A percentile compares a stretch with the other conserved stretches of the same genome.
Conservation (phyloP, 2,113 vertebrate genomes). For the Sorex fumeus region DNA sequence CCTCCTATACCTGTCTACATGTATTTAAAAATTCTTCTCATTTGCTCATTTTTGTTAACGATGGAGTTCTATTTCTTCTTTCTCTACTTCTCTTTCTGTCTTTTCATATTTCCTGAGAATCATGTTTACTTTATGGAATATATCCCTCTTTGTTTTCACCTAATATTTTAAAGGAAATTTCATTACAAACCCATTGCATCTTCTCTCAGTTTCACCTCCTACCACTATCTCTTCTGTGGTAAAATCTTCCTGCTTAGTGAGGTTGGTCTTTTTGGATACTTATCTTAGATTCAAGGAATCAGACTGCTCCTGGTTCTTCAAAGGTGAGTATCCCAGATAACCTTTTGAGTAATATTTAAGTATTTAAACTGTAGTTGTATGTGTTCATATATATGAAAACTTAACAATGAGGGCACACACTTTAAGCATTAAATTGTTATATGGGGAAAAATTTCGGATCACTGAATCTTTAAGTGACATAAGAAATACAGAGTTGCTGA, state of each 20-base stretch:
- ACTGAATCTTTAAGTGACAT: background rate
- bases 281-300: background rate
- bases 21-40: background rate
- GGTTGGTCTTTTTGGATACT: background rate
- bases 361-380: background rate
- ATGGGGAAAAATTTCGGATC: background rate
- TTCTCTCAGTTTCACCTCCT: background rate
- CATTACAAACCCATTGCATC: background rate
- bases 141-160: background rate
- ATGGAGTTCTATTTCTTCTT: background rate
- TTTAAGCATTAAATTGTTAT: background rate
- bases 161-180: slow-evolving; percentile 17
- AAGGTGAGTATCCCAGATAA: background rate
- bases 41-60: background rate
- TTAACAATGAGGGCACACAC: background rate
- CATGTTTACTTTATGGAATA: background rate
- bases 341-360: slow-evolving; percentile 4
- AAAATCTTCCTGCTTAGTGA: background rate
- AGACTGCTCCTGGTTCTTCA: background rate
- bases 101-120: slow-evolving; percentile 35
- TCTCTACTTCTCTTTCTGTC: background rate
- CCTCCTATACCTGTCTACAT: too few species aligned
- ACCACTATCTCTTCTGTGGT: background rate
- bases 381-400: background rate
- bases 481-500: background rate